Base-by-base conservation (phyloP, 2,113 vertebrate species). In the Rhegmatorhina hoffmannsi region DNA sequence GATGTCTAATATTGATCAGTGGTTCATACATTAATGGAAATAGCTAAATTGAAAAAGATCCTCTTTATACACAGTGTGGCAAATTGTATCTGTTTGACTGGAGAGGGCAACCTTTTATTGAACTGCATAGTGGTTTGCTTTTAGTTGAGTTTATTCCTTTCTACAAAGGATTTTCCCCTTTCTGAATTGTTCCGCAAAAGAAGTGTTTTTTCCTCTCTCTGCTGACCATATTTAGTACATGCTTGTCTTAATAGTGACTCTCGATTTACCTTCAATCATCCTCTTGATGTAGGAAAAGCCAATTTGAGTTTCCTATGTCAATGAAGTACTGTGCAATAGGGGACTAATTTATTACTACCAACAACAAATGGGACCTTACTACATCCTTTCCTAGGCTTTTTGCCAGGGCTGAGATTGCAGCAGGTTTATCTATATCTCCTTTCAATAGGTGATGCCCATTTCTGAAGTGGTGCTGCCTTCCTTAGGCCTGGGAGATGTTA, bases 21-120 rank as follows among this genome's bases (percentile, higher is more conserved):
- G 75, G 95, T 89, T 97, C 82, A 92, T 96, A 97, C 95, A 95
- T 97, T 97, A 97, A 97, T 97, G 96, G 94, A 97, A 97, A 96
- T 96, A 94, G 94, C 97, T 96, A 95, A 96, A 97, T 97, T 97
- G 95, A 96, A 97, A 97, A 96, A 94, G 96, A 97, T 95, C 89
- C 79, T 95, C 95, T 97, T 97, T 97, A 97, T 90, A 92, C 50
- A 95, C 75, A 82, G 73, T 77, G 84, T 95, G 82, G 96, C 96
- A 97, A 96, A 97, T 94, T 94, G 87, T 97, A 97, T 96, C 94
- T 97, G 62, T 96, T 96, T 96, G 96, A 96, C 92, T 95, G 72
- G 87, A 80, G 73, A 96, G 96, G 95, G 96, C 90, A 95, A 97
- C 96, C 95, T 97, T 93, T 97, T 97, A 97, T 97, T 95, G 96